A percentile compares a stretch with the other conserved stretches of the same genome.
These are phyloP conservation scores for Spondyliosoma cantharus DNA, from an alignment of 2,797 vertebrate genomes.

Conservation along the genomic window DNA sequence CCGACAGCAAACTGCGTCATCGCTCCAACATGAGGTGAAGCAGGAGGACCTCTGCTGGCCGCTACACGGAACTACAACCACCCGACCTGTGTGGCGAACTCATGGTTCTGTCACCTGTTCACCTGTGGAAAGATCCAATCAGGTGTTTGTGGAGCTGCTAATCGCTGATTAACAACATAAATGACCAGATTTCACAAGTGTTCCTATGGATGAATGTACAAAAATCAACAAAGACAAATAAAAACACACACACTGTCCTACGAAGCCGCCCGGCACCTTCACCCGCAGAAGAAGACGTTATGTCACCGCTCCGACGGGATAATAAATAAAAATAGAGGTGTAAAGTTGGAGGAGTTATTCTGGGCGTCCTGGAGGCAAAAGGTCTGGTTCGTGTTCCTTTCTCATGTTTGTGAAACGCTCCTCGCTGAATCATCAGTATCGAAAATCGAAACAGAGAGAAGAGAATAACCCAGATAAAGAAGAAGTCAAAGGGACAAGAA, in stretches of 20 bases:
- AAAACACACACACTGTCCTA: neutral
- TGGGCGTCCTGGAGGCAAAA: neutral
- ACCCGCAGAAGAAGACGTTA: neutral
- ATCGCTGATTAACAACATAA: no score
- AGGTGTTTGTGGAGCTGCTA: no score
- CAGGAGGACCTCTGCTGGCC: constrained; percentile 46
- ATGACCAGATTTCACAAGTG: no score
- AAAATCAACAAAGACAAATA: no score
- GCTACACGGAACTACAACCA: neutral
- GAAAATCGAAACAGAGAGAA: neutral
- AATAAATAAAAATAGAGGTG: constrained; percentile 6
- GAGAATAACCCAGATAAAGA: neutral
- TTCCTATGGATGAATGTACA: no score
- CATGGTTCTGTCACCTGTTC: no score
- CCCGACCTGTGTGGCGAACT: no score
- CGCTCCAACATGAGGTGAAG: neutral
- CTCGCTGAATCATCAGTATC: neutral
- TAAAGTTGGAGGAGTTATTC: constrained; percentile 3
- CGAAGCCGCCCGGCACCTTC: neutral
- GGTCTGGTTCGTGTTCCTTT: neutral
- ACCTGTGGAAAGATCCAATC: no score
- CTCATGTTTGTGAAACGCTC: neutral
- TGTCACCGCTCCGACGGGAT: neutral
- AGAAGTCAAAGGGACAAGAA: neutral
- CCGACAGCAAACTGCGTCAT: constrained; percentile 38